Evolutionary conservation across 2,888 invertebrate genomes (phyloP).

Genomic region (Gisinianus flammeolus): DNA sequence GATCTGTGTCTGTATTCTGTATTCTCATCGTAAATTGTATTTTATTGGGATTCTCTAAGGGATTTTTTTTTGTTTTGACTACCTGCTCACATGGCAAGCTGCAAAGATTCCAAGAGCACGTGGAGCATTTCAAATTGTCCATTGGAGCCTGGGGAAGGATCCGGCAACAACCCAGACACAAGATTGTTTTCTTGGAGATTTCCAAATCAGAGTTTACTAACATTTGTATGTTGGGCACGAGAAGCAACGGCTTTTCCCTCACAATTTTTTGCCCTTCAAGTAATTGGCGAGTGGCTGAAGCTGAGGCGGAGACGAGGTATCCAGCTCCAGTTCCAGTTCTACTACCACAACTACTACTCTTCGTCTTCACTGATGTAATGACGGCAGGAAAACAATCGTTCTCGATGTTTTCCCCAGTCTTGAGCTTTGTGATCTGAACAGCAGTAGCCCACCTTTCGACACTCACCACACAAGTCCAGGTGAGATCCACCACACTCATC

Average conservation of each 20-base stretch:
- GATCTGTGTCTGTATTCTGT: too few species aligned
- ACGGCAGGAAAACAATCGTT: constrained; percentile 25
- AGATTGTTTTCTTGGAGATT: background rate
- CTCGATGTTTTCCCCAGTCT: constrained; percentile 22
- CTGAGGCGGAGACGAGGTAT: background rate
- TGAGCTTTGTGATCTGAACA: constrained; percentile 4
- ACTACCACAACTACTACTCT: too few species aligned
- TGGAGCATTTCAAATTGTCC: background rate
- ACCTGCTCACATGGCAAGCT: constrained; percentile 16
- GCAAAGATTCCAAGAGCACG: background rate
- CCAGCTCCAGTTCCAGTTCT: background rate
- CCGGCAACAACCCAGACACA: constrained; percentile 15
- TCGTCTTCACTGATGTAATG: background rate
- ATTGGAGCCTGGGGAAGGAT: constrained; percentile 1
- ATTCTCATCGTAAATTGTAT: too few species aligned
- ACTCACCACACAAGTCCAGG: constrained; percentile 6
- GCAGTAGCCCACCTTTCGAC: constrained; percentile 9
- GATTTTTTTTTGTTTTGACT: too few species aligned
- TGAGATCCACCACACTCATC: background rate
- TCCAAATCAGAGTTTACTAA: background rate
- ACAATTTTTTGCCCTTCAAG: constrained; percentile 21
- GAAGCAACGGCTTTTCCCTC: constrained; percentile 21
- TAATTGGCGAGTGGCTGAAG: constrained; percentile 26
- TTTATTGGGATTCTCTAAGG: too few species aligned
- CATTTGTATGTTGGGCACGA: background rate